phyloP scores from a whole-genome alignment of 2,113 vertebrate species.

The Isurus oxyrinchus region DNA sequence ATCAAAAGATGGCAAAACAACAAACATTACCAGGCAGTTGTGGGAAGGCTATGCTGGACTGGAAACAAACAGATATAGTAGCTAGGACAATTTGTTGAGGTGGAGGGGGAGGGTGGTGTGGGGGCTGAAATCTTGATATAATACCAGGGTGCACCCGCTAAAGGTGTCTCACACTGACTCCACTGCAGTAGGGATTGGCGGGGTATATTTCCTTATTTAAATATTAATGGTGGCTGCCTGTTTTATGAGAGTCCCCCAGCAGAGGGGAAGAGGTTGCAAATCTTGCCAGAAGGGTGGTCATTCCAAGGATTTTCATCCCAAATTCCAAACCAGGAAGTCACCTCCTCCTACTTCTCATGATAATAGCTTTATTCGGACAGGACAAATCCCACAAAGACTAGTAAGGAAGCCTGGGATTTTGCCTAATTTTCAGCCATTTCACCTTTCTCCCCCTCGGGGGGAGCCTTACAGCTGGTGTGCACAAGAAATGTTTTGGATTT shows the following conservation, averaged over 20 bases:
- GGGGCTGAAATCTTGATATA: too few relatives aligned
- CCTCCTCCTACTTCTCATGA: neutral
- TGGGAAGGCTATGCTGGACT: too few relatives aligned
- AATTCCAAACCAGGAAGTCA: neutral
- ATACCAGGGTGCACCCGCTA: too few relatives aligned
- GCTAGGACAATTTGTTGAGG: too few relatives aligned
- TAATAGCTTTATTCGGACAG: too few relatives aligned
- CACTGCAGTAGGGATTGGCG: too few relatives aligned
- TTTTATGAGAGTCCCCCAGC: neutral
- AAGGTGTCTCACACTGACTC: too few relatives aligned
- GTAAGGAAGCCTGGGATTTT: neutral
- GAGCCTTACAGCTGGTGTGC: neutral
- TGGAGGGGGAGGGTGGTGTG: too few relatives aligned
- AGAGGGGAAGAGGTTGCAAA: neutral
- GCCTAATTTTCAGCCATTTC: neutral
- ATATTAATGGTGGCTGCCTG: neutral
- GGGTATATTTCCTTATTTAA: neutral
- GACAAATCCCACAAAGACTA: neutral
- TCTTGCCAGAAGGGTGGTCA: neutral
- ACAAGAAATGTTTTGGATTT: neutral
- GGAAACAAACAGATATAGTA: too few relatives aligned
- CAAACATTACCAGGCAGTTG: too few relatives aligned
- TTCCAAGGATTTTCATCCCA: neutral
- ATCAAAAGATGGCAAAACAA: too few relatives aligned
- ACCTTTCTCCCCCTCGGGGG: neutral